Evolutionary conservation across 2,113 vertebrate species (phyloP).

Genomic region (Australoheros scitulus): DNA sequence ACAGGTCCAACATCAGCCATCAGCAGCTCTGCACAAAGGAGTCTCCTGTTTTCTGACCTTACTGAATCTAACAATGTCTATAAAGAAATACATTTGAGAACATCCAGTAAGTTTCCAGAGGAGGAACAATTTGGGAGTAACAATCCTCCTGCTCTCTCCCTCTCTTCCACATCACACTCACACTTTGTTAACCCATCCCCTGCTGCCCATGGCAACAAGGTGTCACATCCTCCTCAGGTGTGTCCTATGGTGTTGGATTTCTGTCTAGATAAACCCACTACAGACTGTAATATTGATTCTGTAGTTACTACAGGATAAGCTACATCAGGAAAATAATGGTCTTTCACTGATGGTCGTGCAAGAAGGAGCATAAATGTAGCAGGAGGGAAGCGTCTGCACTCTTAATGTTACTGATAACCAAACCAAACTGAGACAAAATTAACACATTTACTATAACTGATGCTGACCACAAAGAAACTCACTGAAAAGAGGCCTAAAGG

Average conservation of each 20-base stretch:
- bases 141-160: background rate
- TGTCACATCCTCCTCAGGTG: conserved; percentile 73
- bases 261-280: conserved; percentile 12
- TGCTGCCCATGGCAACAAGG: conserved; percentile 61
- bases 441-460: background rate
- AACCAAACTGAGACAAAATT: background rate
- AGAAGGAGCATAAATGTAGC: background rate
- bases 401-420: too few relatives aligned
- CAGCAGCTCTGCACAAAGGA: background rate
- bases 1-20: background rate
- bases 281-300: background rate
- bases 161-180: conserved; percentile 4
- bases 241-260: conserved; percentile 58
- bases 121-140: conserved; percentile 9
- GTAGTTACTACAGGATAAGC: background rate
- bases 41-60: background rate
- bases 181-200: conserved; percentile 28
- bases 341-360: background rate
- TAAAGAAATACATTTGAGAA: background rate
- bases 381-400: background rate
- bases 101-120: background rate
- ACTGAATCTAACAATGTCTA: background rate
- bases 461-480: background rate
- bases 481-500: background rate
- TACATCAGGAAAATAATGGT: background rate